Percentiles rank a stretch among this genome's conserved stretches.
phyloP scores from a whole-genome alignment of 2,113 vertebrate genomes.

The Antechinus flavipes region DNA sequence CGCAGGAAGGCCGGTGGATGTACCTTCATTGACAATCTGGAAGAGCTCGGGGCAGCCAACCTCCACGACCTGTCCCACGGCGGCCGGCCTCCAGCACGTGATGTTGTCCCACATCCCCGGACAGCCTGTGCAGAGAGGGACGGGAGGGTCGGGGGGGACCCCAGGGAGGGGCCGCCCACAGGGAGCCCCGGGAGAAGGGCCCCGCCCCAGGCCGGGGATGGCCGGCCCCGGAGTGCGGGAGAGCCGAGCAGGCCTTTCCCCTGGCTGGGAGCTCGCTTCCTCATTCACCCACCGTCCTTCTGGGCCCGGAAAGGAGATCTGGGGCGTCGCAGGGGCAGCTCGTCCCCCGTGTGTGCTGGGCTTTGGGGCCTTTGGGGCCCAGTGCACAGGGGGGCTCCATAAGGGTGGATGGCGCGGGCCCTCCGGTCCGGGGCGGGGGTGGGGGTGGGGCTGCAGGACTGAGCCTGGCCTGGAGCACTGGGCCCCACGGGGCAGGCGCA shows the following conservation, averaged over 20 bases:
- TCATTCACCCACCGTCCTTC: not conserved
- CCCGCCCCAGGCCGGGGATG: too few relatives aligned
- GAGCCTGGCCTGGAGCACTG: not conserved
- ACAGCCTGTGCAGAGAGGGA: conserved; percentile 84
- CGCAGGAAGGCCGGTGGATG: not conserved
- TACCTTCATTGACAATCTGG: conserved; percentile 91
- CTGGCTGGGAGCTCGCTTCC: not conserved
- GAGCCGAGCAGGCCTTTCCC: too few relatives aligned
- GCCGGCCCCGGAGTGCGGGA: too few relatives aligned
- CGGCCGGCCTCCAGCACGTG: conserved; percentile 94
- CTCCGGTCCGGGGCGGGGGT: too few relatives aligned
- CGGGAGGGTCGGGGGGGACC: not conserved
- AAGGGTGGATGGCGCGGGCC: too few relatives aligned
- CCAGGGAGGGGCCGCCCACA: conserved; percentile 74
- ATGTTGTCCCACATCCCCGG: conserved; percentile 98
- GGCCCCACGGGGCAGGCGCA: not conserved
- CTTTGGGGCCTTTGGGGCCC: too few relatives aligned
- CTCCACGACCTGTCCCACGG: conserved; percentile 89
- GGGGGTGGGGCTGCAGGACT: too few relatives aligned
- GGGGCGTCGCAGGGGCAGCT: too few relatives aligned
- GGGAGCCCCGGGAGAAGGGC: not conserved
- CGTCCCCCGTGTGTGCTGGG: too few relatives aligned
- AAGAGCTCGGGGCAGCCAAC: conserved; percentile 95
- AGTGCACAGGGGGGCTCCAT: too few relatives aligned
- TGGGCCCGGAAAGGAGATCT: not conserved